phyloP scores from a whole-genome alignment of 2,113 vertebrate genomes.

The Mormyrus iriodes region DNA sequence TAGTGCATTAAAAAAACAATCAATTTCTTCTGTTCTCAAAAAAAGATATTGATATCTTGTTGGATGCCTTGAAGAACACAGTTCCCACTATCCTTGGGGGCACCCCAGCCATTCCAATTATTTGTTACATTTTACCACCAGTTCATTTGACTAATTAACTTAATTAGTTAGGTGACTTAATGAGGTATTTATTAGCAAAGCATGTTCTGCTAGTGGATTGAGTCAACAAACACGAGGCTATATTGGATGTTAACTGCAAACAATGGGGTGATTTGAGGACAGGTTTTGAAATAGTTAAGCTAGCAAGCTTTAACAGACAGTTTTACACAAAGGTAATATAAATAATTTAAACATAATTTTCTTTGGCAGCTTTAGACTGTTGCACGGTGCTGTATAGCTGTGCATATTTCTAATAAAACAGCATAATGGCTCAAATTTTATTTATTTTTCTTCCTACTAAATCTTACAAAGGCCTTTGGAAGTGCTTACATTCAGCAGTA shows the following conservation, averaged over 20 bases:
- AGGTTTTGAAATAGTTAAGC: background rate
- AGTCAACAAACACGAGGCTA: background rate
- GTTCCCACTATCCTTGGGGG: background rate
- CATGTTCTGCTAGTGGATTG: background rate
- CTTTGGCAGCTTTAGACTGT: background rate
- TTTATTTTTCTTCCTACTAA: background rate
- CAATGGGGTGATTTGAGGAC: background rate
- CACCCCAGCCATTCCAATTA: background rate
- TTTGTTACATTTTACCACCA: background rate
- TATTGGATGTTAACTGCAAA: background rate
- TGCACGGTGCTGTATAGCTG: background rate
- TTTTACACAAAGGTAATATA: background rate
- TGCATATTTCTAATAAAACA: background rate
- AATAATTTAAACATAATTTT: background rate
- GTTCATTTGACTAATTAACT: background rate
- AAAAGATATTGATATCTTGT: background rate
- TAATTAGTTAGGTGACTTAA: background rate
- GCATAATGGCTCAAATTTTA: background rate
- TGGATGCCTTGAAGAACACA: background rate
- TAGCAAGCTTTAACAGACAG: background rate
- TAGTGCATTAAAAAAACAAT: background rate
- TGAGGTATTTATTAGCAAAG: background rate
- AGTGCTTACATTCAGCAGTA: background rate
- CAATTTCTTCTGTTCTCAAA: background rate
- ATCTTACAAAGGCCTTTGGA: background rate